Conservation (phyloP, 2,113 vertebrate genomes). For the Scytalopus superciliaris region DNA sequence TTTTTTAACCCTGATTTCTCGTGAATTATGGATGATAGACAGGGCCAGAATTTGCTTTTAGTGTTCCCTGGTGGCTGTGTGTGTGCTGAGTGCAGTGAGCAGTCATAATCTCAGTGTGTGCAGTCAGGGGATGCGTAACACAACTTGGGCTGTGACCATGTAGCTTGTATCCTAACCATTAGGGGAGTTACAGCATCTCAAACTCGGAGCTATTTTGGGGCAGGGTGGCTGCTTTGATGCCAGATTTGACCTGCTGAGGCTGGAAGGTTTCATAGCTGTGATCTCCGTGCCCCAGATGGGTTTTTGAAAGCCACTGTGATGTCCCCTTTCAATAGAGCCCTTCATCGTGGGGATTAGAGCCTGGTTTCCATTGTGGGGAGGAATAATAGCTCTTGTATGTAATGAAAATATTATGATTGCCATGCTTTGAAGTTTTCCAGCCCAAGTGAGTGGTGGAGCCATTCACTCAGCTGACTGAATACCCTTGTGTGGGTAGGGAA, state of each 20-base stretch:
- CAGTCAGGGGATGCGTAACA: slow-evolving; percentile 62
- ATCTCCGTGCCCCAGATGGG: not conserved
- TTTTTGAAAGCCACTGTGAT: not conserved
- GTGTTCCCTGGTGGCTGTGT: slow-evolving; percentile 76
- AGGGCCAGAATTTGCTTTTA: slow-evolving; percentile 84
- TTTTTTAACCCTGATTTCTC: slow-evolving; percentile 86
- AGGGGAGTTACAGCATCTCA: not conserved
- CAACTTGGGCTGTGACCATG: slow-evolving; percentile 52
- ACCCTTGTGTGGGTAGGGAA: not conserved
- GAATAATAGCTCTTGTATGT: not conserved
- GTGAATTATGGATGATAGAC: slow-evolving; percentile 90
- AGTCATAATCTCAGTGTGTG: slow-evolving; percentile 76
- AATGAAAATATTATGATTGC: not conserved
- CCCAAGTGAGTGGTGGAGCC: not conserved
- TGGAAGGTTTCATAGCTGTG: not conserved
- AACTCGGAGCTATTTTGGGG: not conserved
- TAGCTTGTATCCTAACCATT: not conserved
- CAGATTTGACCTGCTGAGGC: rapidly evolving
- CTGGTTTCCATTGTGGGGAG: not conserved
- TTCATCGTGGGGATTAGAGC: not conserved
- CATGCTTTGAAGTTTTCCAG: not conserved
- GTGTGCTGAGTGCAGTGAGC: slow-evolving; percentile 61
- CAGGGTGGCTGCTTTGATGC: not conserved
- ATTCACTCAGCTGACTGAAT: not conserved
- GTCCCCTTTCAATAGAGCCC: not conserved